Evolutionary conservation across 2,888 invertebrate genomes (phyloP).

Genomic region (Molorchus minor): DNA sequence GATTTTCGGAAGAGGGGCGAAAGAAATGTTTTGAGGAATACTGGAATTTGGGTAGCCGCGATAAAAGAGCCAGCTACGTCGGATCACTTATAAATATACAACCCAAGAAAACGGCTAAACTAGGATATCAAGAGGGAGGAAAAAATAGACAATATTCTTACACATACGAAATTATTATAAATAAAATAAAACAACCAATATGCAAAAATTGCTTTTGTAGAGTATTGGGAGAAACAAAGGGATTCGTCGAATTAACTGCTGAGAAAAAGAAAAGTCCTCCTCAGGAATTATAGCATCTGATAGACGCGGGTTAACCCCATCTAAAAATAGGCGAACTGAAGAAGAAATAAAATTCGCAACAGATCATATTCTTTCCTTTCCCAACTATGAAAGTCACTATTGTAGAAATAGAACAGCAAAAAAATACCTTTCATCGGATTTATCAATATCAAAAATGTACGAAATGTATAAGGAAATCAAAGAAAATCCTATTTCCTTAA

Average conservation of each 20-base stretch:
- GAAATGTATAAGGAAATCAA: background rate
- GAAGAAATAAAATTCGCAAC: slow-evolving; percentile 15
- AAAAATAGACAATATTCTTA: slow-evolving; percentile 9
- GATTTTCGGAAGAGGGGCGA: slow-evolving; percentile 11
- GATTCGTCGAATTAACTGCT: background rate
- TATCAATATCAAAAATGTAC: background rate
- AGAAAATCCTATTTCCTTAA: background rate
- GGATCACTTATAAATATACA: background rate
- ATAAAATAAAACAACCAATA: background rate
- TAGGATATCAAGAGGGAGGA: background rate
- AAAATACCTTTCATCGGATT: background rate
- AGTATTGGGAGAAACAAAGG: background rate
- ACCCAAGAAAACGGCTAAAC: background rate
- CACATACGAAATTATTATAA: slow-evolving; percentile 3
- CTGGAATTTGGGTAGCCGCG: slow-evolving; percentile 16
- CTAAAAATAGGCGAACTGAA: slow-evolving; percentile 7
- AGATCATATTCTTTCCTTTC: slow-evolving; percentile 7
- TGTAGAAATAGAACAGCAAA: background rate
- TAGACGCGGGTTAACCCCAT: slow-evolving; percentile 13
- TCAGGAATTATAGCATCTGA: slow-evolving; percentile 1
- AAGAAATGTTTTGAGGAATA: slow-evolving; percentile 13
- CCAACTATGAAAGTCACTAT: background rate
- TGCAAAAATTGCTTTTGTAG: slow-evolving; percentile 9
- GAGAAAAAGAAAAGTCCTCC: background rate
- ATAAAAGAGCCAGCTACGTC: slow-evolving; percentile 16